Conservation (phyloP, 2,888 invertebrate species). For the Lymantria monacha region DNA sequence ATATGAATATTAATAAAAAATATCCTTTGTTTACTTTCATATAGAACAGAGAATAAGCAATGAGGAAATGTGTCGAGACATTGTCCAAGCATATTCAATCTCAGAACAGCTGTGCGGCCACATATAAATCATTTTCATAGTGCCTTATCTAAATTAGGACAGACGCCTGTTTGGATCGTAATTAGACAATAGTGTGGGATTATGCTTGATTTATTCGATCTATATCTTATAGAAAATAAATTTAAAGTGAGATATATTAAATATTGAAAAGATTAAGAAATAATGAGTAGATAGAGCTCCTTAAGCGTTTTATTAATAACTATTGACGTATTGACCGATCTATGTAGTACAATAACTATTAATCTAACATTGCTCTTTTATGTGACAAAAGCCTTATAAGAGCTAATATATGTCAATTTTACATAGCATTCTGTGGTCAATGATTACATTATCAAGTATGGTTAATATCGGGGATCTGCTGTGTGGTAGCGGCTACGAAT, state of each 20-base stretch:
- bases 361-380: too few species aligned
- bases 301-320: too few species aligned
- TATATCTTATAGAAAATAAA: background rate
- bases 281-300: background rate
- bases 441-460: too few species aligned
- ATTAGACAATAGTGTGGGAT: conserved; percentile 35
- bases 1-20: too few species aligned
- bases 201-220: background rate
- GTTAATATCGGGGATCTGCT: too few species aligned
- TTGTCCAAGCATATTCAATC: conserved; percentile 39
- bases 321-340: too few species aligned
- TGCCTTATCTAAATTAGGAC: conserved; percentile 56
- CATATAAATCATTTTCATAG: conserved; percentile 65
- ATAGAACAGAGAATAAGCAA: conserved; percentile 52
- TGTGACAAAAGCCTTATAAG: too few species aligned
- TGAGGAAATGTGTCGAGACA: conserved; percentile 63
- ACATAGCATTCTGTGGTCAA: too few species aligned
- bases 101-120: conserved; percentile 55
- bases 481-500: too few species aligned
- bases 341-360: too few species aligned
- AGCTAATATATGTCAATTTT: too few species aligned
- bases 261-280: background rate
- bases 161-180: conserved; percentile 47
- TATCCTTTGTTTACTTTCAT: conserved; percentile 57
- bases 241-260: background rate